Percentiles rank a stretch among this genome's conserved stretches.
phyloP scores from a whole-genome alignment of 2,888 invertebrate genomes.

The Automeris io region DNA sequence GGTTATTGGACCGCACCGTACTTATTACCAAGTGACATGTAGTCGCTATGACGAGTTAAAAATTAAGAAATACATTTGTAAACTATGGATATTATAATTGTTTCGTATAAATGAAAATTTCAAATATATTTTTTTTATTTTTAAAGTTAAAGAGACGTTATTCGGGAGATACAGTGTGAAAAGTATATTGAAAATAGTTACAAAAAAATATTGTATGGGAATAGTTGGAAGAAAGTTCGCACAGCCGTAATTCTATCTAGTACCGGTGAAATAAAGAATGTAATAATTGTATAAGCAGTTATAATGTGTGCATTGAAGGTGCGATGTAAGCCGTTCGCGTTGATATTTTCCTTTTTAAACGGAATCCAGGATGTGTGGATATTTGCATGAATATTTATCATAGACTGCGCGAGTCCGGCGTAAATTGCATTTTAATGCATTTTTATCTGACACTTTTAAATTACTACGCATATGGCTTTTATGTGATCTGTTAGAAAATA shows the following conservation, averaged over 20 bases:
- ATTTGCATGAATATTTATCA: constrained; percentile 73
- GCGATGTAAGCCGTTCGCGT: constrained; percentile 58
- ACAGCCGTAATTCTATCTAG: constrained; percentile 3
- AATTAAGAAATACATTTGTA: no score
- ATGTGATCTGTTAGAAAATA: background rate
- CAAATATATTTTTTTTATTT: no score
- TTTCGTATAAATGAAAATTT: no score
- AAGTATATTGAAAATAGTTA: no score
- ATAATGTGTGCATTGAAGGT: constrained; percentile 18
- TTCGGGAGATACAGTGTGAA: no score
- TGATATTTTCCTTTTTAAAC: constrained; percentile 67
- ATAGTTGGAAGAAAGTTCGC: background rate
- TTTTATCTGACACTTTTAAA: constrained; percentile 45
- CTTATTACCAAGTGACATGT: no score
- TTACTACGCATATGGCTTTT: constrained; percentile 3
- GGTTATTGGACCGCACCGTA: no score
- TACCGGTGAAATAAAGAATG: constrained; percentile 18
- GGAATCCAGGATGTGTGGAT: constrained; percentile 70
- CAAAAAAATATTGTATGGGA: background rate
- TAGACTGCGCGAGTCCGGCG: constrained; percentile 49
- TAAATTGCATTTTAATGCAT: constrained; percentile 68
- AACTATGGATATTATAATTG: no score
- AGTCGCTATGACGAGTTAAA: no score
- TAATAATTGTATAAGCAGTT: constrained; percentile 7
- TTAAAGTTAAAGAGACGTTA: no score